Base-by-base conservation (phyloP, 2,888 invertebrate species). In the Mimumesa dahlbomi region DNA sequence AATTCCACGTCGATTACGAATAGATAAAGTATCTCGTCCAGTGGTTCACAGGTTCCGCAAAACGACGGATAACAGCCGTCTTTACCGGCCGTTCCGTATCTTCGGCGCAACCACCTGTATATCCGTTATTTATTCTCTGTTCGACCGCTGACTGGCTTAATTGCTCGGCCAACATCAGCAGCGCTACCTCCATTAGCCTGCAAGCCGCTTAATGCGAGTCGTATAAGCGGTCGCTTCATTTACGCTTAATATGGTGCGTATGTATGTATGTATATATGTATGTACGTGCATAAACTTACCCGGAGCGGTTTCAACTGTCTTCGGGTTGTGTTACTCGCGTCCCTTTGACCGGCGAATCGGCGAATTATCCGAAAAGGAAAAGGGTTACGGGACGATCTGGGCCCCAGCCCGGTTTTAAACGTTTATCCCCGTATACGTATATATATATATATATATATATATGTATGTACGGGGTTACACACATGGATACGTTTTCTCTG, bases 121-220 rank as follows among this genome's bases (percentile, higher is more conserved):
- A 82, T 82, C 79, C 73, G 79, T 81, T 82, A 82, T 82, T 82
- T 82, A 82, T 82, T 74, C 79, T 81, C 77, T 78, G 82, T 82
- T 81, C 81, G 75, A 73, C 69, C 73, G 71, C 64, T 62, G 70
- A 75, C 79, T 59, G 73, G 76, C 80, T 83, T 82, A 83, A 82
- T 82, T 82, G 82, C 82, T 82, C 80, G 75, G 82, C 82, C 80
- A 82, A 82, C 82, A 82, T 83, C 77, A 75, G 79, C 75, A 74
- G 46, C 75, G 81, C 76, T 75, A 81, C 82, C 74, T 82, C 82
- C 82, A 82, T 82, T 82, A 82, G 81, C 71, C 75, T 64, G 73
- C 69, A 75, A 69, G 68, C 67, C 73, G 72, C 72, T 77, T 68
- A 57, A 70, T 72, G 53, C 67, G 68, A 57, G 57, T 61, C 48